These are phyloP conservation scores for Micromesistius poutassou DNA, from an alignment of 2,797 vertebrate genomes.

Conservation along the genomic window DNA sequence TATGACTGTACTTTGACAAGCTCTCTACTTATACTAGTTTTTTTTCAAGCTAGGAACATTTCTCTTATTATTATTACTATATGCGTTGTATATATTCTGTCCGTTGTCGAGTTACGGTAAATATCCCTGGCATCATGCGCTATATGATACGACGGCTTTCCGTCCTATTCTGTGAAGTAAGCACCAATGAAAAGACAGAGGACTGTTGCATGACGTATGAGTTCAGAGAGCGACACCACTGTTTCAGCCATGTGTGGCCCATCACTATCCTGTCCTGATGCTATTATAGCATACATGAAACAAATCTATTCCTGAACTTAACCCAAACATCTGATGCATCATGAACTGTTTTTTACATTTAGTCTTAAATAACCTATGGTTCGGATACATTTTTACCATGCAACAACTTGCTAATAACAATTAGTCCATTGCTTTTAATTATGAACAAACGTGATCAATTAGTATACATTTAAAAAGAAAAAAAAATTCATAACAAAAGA, in stretches of 20 bases:
- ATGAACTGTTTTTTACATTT: background rate
- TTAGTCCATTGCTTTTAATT: background rate
- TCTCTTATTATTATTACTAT: background rate
- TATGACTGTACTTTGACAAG: conserved; percentile 1
- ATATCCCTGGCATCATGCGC: conserved; percentile 28
- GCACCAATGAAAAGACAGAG: conserved; percentile 80
- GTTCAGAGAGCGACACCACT: conserved; percentile 59
- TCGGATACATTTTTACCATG: background rate
- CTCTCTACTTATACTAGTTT: background rate
- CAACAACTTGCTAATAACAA: background rate
- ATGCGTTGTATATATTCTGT: conserved; percentile 10
- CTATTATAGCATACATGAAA: background rate
- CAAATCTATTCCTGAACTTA: background rate
- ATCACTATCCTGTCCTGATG: conserved; percentile 43
- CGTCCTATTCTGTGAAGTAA: conserved; percentile 35
- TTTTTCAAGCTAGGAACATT: background rate
- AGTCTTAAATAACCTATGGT: background rate
- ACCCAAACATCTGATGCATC: background rate
- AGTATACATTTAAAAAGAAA: no score
- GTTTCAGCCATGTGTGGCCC: conserved; percentile 51
- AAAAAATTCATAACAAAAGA: no score
- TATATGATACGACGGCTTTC: conserved; percentile 9
- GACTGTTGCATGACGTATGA: conserved; percentile 70
- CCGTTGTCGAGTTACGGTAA: conserved; percentile 45
- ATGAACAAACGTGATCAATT: background rate